A percentile compares a stretch with the other conserved stretches of the same genome.
Evolutionary conservation across 2,797 vertebrate genomes (phyloP).

Genomic region (Pagetopsis macropterus): DNA sequence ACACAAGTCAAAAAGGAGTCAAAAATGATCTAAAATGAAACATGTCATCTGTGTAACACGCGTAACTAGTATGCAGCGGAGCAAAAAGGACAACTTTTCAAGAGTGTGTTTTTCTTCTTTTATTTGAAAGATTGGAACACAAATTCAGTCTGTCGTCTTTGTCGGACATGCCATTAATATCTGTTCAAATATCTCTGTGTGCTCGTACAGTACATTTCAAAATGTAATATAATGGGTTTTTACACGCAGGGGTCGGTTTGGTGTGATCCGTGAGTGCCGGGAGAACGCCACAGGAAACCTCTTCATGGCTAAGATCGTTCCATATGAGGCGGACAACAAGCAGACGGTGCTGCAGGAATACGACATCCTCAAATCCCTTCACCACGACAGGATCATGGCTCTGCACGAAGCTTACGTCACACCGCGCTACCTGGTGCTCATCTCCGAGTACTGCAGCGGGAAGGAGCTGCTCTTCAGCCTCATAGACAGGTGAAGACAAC

Average conservation of each 20-base stretch:
- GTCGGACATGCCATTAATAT: background rate
- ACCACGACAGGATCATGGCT: conserved; percentile 94
- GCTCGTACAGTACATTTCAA: background rate
- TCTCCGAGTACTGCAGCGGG: conserved; percentile 93
- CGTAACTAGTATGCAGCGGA: too few species aligned
- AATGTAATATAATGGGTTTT: background rate
- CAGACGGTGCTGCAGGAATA: conserved; percentile 93
- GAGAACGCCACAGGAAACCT: conserved; percentile 95
- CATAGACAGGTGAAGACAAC: conserved; percentile 88
- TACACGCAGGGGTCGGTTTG: conserved; percentile 90
- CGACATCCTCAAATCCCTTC: conserved; percentile 94
- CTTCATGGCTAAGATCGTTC: conserved; percentile 97
- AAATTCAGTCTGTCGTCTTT: background rate
- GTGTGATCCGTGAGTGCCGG: conserved; percentile 94
- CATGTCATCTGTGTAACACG: too few species aligned
- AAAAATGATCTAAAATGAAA: too few species aligned
- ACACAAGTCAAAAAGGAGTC: too few species aligned
- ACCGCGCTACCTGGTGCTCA: conserved; percentile 96
- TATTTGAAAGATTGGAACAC: background rate
- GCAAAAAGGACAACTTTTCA: too few species aligned
- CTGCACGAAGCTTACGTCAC: conserved; percentile 98
- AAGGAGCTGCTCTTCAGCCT: conserved; percentile 96
- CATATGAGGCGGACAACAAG: conserved; percentile 91
- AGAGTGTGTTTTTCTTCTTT: background rate
- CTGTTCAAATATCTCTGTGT: background rate